Evolutionary conservation across 1,140 invertebrate genomes (phyloP).

Genomic region (Calycopis cecrops): DNA sequence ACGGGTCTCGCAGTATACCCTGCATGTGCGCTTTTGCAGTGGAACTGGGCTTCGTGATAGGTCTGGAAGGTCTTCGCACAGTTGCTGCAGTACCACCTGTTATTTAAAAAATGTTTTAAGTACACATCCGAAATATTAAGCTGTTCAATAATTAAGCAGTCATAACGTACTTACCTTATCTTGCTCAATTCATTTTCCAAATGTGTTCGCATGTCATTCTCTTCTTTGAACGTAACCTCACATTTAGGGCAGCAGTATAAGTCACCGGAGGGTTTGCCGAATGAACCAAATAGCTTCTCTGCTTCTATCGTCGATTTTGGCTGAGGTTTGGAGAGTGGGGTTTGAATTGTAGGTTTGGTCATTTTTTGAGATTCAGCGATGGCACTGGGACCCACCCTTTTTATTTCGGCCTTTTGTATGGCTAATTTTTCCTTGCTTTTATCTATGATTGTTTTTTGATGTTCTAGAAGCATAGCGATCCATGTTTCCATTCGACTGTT

Average conservation of each 20-base stretch:
- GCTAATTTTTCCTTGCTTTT: constrained; percentile 42
- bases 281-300: constrained; percentile 42
- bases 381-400: constrained; percentile 18
- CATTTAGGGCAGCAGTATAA: constrained; percentile 54
- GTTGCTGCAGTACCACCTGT: constrained; percentile 51
- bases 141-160: neutral
- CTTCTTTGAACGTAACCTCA: constrained; percentile 30
- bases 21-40: constrained; percentile 41
- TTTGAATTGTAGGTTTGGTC: neutral
- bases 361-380: constrained; percentile 1
- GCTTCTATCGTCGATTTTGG: constrained; percentile 24
- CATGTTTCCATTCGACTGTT: constrained; percentile 47
- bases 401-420: constrained; percentile 37
- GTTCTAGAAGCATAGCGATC: constrained; percentile 39
- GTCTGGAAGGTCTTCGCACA: constrained; percentile 44
- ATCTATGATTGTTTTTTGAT: constrained; percentile 42
- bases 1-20: constrained; percentile 33
- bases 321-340: neutral
- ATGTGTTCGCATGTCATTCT: constrained; percentile 42
- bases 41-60: constrained; percentile 58
- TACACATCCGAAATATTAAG: neutral
- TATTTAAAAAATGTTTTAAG: constrained; percentile 7
- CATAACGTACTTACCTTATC: constrained; percentile 43
- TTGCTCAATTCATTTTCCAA: constrained; percentile 55
- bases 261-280: constrained; percentile 34